A percentile compares a stretch with the other conserved stretches of the same genome.
phyloP scores from a whole-genome alignment of 2,113 vertebrate genomes.

The Sardina pilchardus region DNA sequence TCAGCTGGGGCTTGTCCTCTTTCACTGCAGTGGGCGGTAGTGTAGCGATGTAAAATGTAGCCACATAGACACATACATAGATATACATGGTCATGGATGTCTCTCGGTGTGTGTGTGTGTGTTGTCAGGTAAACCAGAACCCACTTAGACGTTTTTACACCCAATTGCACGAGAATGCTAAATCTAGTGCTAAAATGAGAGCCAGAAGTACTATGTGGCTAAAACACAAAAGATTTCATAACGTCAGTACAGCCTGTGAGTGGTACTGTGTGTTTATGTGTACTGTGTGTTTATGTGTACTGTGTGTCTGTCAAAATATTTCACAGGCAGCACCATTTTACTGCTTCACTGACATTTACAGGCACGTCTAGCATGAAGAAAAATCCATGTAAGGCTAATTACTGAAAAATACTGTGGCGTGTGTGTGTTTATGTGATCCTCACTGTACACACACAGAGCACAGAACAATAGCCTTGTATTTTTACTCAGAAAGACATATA shows the following conservation, averaged over 20 bases:
- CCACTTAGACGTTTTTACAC: not conserved
- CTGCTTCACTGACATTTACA: slow-evolving; percentile 20
- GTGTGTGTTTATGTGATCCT: too few species aligned
- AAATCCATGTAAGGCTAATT: slow-evolving; percentile 33
- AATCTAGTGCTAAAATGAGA: not conserved
- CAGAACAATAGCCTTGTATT: not conserved
- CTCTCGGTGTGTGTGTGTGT: not conserved
- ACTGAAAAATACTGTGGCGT: not conserved
- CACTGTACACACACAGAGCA: not conserved
- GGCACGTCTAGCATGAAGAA: not conserved
- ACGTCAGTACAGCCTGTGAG: not conserved
- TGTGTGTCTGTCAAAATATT: not conserved
- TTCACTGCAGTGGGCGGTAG: slow-evolving; percentile 64
- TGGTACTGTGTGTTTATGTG: not conserved
- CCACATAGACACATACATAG: slow-evolving; percentile 25
- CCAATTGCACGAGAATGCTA: not conserved
- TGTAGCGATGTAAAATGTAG: slow-evolving; percentile 8
- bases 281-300: not conserved
- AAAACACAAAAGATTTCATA: not conserved
- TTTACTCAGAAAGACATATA: not conserved
- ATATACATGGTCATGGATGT: not conserved
- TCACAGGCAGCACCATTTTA: slow-evolving; percentile 18
- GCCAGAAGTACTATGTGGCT: not conserved
- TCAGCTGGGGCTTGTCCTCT: slow-evolving; percentile 61
- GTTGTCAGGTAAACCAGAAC: not conserved